Percentiles rank a stretch among this genome's conserved stretches.
These are phyloP conservation scores for Papilio helenus DNA, from an alignment of 1,140 invertebrate species.

Conservation along the genomic window DNA sequence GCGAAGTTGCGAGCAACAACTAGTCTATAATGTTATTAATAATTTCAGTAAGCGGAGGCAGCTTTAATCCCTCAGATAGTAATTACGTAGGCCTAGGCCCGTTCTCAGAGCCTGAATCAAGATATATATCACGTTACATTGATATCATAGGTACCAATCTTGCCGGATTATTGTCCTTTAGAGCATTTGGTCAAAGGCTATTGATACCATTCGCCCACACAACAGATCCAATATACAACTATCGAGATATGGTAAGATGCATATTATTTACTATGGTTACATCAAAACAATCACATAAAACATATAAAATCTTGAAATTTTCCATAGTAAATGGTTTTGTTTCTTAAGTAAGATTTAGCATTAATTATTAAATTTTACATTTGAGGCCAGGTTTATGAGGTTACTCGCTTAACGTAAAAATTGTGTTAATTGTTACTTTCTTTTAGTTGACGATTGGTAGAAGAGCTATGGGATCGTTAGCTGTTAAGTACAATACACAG, in stretches of 20 bases:
- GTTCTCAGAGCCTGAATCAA: conserved; percentile 86
- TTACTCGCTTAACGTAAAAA: neutral
- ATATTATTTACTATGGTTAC: conserved; percentile 3
- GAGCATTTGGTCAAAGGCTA: conserved; percentile 80
- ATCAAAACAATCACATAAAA: conserved; percentile 22
- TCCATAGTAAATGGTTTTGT: no score
- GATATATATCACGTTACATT: conserved; percentile 75
- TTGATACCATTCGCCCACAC: conserved; percentile 78
- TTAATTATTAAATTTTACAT: no score
- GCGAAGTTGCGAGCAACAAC: no score
- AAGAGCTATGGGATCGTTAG: conserved; percentile 69
- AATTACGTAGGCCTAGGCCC: conserved; percentile 81
- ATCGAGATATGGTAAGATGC: conserved; percentile 77
- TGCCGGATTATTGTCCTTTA: conserved; percentile 76
- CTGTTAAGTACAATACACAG: conserved; percentile 70
- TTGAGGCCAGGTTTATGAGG: neutral
- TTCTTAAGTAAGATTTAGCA: no score
- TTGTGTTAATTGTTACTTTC: conserved; percentile 10
- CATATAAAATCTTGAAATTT: neutral
- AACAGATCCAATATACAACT: conserved; percentile 73
- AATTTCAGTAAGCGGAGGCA: conserved; percentile 68
- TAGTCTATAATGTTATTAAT: neutral
- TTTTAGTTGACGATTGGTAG: conserved; percentile 66
- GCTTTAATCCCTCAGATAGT: conserved; percentile 48
- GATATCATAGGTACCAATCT: conserved; percentile 61